Conservation (phyloP, 2,113 vertebrate species). For the Crotophaga sulcirostris region DNA sequence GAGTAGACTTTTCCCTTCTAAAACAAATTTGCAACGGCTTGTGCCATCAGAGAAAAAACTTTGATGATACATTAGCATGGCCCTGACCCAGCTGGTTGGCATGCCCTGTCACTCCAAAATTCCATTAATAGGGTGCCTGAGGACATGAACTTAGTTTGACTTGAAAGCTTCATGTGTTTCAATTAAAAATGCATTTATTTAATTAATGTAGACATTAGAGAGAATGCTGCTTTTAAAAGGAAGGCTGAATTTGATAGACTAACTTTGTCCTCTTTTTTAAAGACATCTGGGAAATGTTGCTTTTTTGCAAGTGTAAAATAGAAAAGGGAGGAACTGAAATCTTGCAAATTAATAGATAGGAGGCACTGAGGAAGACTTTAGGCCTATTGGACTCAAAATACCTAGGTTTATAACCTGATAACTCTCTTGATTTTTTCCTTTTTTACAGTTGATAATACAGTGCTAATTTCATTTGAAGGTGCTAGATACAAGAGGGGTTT, state of each 20-base stretch:
- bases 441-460: not conserved
- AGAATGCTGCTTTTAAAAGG: slow-evolving; percentile 30
- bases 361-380: slow-evolving; percentile 15
- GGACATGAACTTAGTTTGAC: slow-evolving; percentile 68
- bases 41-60: slow-evolving; percentile 37
- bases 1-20: not conserved
- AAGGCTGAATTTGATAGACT: slow-evolving; percentile 23
- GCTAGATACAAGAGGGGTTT: not conserved
- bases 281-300: not conserved
- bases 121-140: slow-evolving; percentile 61
- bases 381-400: not conserved
- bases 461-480: not conserved
- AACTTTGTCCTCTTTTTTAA: not conserved
- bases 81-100: slow-evolving; percentile 51
- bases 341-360: not conserved
- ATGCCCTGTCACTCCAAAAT: slow-evolving; percentile 39
- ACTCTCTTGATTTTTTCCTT: rapidly evolving
- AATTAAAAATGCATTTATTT: slow-evolving; percentile 70
- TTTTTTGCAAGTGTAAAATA: not conserved
- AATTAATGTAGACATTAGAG: slow-evolving; percentile 67
- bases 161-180: slow-evolving; percentile 59
- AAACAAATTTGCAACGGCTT: not conserved
- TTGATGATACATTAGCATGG: slow-evolving; percentile 37
- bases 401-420: not conserved
- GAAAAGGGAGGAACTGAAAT: not conserved